phyloP scores from a whole-genome alignment of 2,888 invertebrate genomes.

The Dusona sp. region DNA sequence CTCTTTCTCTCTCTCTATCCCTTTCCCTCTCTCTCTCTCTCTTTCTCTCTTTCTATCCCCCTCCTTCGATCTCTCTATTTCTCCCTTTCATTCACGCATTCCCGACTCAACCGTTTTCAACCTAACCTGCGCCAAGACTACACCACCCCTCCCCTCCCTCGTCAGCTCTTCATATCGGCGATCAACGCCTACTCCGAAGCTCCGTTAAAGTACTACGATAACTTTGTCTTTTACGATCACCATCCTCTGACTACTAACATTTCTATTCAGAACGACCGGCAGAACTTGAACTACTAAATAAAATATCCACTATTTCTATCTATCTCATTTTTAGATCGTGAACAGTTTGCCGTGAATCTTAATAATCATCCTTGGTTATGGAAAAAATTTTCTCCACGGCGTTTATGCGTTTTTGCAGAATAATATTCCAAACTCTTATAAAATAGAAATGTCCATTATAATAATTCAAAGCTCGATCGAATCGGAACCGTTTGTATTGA shows the following conservation, averaged over 20 bases:
- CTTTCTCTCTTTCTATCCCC: no score
- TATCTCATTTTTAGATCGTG: not conserved
- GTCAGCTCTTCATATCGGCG: slow-evolving; percentile 20
- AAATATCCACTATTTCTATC: not conserved
- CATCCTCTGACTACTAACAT: not conserved
- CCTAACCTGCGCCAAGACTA: slow-evolving; percentile 26
- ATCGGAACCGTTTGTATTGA: no score
- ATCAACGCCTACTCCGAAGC: slow-evolving; percentile 27
- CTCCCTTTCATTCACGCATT: not conserved
- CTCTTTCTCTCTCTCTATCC: not conserved
- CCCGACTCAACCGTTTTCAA: not conserved
- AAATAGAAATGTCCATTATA: not conserved
- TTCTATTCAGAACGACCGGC: not conserved
- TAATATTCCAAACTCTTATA: not conserved
- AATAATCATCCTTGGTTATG: not conserved
- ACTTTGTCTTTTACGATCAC: slow-evolving; percentile 35
- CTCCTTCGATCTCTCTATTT: no score
- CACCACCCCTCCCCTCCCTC: not conserved
- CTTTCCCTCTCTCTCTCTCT: no score
- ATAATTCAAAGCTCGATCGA: not conserved
- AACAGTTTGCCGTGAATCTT: no score
- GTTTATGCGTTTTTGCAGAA: not conserved
- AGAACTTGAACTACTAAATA: not conserved
- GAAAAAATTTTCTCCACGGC: not conserved
- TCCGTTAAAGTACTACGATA: slow-evolving; percentile 32